A percentile compares a stretch with the other conserved stretches of the same genome.
These are phyloP conservation scores for Notocelia uddmanniana DNA, from an alignment of 2,888 invertebrate species.

Conservation along the genomic window DNA sequence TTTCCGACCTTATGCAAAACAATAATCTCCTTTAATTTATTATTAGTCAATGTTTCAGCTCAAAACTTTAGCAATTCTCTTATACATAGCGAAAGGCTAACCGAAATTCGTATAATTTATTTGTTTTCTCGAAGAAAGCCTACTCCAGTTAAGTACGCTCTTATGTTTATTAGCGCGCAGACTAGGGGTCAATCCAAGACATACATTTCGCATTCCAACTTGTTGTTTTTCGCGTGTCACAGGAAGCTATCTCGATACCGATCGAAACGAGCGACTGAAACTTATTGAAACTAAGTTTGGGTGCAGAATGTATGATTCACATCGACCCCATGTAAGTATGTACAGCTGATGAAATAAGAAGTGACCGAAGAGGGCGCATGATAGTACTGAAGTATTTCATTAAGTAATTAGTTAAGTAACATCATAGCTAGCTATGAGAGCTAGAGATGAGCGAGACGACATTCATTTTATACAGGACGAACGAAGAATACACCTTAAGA, in stretches of 20 bases:
- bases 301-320: background rate
- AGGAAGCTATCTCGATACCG: background rate
- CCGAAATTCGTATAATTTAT: conserved; percentile 46
- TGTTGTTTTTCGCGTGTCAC: background rate
- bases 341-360: conserved; percentile 31
- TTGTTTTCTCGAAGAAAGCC: conserved; percentile 45
- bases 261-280: background rate
- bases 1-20: conserved; percentile 9
- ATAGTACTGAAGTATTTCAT: conserved; percentile 8
- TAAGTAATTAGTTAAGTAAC: conserved; percentile 21
- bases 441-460: too few relatives aligned
- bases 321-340: conserved; percentile 14
- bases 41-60: conserved; percentile 32
- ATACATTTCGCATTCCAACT: background rate
- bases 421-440: too few relatives aligned
- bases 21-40: conserved; percentile 26
- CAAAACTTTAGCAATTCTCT: conserved; percentile 38
- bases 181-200: conserved; percentile 5
- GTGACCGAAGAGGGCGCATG: conserved; percentile 21
- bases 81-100: conserved; percentile 30
- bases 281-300: background rate
- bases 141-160: conserved; percentile 44
- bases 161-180: conserved; percentile 41
- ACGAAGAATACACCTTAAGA: too few relatives aligned
- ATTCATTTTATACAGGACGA: too few relatives aligned